Base-by-base conservation (phyloP, 2,797 vertebrate species). In the Neomorphus geoffroyi region DNA sequence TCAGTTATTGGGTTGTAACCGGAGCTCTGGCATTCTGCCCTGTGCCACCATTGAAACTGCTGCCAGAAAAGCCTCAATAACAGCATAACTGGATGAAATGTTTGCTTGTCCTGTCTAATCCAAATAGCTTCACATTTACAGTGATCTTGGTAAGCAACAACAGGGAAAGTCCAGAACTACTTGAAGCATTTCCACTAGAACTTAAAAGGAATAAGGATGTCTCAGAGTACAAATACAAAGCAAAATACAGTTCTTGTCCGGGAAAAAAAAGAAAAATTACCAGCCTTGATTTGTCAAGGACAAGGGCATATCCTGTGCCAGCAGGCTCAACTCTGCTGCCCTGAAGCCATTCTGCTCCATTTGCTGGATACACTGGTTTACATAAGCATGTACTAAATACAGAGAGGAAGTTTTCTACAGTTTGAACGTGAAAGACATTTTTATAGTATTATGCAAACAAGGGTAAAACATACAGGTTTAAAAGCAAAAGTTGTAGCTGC, bases 281-380 rank as follows among this genome's bases (percentile, higher is more conserved):
- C 62, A 91, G 90, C 51, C 77, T 80, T 60, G 57, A 73, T 86
- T 88, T 62, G 54, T 79, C 74, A 93, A 67, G 74, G 79, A 89
- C 72, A 70, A 94, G 78, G 43, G 54, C 51, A 81, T 39, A 82
- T 75, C 69, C 64, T 88, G 79, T 92, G 92, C 95, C 96, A 97
- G 91, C 82, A 91, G 77, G 66, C 93, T 95, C 87, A 83, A 9
- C 57, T 86, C 92, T 70, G 83, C 45, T 95, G 96, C 91, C 93
- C 92, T 86, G 86, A 80, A 95, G 79, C 73, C 89, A 92, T 97
- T 96, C 96, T 97, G 96, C 94, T 97, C 94, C 81, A 96, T 69
- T 96, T 96, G 79, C 91, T 88, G 86, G 79, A 88, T 69, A 89
- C 93, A 92, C 45, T 54, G 73, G 82, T 92, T 97, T 94, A 97